Evolutionary conservation across 2,113 vertebrate genomes (phyloP).

Genomic region (Procavia capensis): DNA sequence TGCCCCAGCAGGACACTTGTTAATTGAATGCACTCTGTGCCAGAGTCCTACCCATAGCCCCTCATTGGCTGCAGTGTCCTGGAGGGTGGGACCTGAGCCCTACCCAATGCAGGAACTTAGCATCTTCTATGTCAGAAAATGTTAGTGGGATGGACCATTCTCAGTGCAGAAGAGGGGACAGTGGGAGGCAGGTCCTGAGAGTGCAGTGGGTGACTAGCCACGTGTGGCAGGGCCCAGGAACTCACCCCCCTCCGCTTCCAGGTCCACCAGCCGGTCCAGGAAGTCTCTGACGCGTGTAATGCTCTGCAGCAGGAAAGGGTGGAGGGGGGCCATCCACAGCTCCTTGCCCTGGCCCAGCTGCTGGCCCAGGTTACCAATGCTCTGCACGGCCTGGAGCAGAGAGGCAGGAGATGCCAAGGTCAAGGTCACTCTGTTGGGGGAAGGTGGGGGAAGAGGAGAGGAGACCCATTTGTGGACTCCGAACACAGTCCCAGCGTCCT

Average conservation of each 20-base stretch:
- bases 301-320: slow-evolving; percentile 91
- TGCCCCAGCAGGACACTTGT: not conserved
- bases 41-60: not conserved
- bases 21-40: fast-evolving
- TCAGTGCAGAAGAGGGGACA: not conserved
- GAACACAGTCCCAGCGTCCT: not conserved
- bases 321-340: slow-evolving; percentile 94
- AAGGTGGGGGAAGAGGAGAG: no score
- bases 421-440: not conserved
- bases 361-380: slow-evolving; percentile 94
- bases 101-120: not conserved
- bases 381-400: slow-evolving; percentile 91
- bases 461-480: not conserved
- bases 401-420: not conserved
- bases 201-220: not conserved
- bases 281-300: slow-evolving; percentile 90
- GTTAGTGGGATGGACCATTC: not conserved
- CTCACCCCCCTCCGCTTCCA: slow-evolving; percentile 91
- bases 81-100: not conserved
- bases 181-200: not conserved
- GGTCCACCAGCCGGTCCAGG: slow-evolving; percentile 91
- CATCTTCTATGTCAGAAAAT: not conserved
- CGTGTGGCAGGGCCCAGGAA: fast-evolving
- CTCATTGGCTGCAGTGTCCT: not conserved
- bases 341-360: slow-evolving; percentile 96